Conservation (phyloP, 2,113 vertebrate species). For the Zingel zingel region DNA sequence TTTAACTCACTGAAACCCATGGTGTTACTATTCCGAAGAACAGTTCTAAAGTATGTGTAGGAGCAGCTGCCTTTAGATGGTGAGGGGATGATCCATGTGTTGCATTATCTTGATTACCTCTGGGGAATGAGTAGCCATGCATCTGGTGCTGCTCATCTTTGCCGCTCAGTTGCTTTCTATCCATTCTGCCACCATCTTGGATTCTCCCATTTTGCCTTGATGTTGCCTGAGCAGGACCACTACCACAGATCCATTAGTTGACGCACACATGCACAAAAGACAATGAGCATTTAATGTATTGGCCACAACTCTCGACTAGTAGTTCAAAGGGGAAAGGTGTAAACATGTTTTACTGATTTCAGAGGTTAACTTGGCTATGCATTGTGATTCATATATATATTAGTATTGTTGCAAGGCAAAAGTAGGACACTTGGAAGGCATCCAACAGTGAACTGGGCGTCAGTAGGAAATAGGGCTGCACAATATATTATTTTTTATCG, state of each 20-base stretch:
- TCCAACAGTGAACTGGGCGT: too few species aligned
- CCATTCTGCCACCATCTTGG: not conserved
- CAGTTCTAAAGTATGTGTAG: not conserved
- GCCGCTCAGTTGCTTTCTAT: not conserved
- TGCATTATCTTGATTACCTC: slow-evolving; percentile 32
- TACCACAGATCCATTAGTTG: not conserved
- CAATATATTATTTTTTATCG: too few species aligned
- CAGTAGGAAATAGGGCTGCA: too few species aligned
- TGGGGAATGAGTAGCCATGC: slow-evolving; percentile 27
- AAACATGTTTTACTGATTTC: not conserved
- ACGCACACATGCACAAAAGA: not conserved
- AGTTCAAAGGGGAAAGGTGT: not conserved
- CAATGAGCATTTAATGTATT: not conserved
- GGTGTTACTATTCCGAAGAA: slow-evolving; percentile 1
- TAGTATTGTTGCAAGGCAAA: too few species aligned
- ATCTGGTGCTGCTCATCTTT: slow-evolving; percentile 23
- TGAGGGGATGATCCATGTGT: slow-evolving; percentile 40
- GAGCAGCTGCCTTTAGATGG: slow-evolving; percentile 13
- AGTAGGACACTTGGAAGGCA: too few species aligned
- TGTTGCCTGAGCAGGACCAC: not conserved
- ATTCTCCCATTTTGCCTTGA: slow-evolving; percentile 3
- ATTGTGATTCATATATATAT: too few species aligned
- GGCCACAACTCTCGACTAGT: too few species aligned
- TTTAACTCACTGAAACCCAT: not conserved
- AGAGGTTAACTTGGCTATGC: too few species aligned